Percentiles rank a stretch among this genome's conserved stretches.
phyloP scores from a whole-genome alignment of 2,797 vertebrate genomes.

The Xenentodon cancila region DNA sequence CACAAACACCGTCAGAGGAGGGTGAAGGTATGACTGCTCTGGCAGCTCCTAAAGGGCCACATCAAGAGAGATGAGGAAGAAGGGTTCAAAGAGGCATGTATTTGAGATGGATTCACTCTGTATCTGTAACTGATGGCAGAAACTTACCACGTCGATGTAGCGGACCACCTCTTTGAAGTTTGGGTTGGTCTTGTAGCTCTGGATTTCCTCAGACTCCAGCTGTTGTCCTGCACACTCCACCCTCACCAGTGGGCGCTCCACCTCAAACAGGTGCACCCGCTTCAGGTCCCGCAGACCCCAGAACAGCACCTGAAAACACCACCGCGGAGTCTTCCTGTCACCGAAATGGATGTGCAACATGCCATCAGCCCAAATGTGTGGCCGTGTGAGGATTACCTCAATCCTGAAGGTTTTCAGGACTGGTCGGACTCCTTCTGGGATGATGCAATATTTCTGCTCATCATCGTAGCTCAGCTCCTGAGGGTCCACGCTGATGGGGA shows the following conservation, averaged over 20 bases:
- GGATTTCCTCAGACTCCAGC: conserved; percentile 91
- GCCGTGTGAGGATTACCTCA: conserved; percentile 81
- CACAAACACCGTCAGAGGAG: conserved; percentile 92
- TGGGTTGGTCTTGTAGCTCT: conserved; percentile 84
- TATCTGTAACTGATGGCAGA: background rate
- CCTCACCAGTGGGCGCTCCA: conserved; percentile 89
- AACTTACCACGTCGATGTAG: conserved; percentile 90
- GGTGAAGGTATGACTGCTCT: conserved; percentile 91
- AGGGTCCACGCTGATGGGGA: conserved; percentile 87
- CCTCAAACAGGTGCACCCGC: conserved; percentile 92
- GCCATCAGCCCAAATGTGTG: background rate
- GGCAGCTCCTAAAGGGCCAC: conserved; percentile 86
- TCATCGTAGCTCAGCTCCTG: conserved; percentile 77
- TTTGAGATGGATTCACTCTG: background rate
- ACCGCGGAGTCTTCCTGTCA: background rate
- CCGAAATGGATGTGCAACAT: background rate
- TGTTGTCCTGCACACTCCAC: conserved; percentile 90
- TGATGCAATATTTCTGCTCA: conserved; percentile 80
- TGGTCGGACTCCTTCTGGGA: conserved; percentile 88
- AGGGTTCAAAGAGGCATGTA: background rate
- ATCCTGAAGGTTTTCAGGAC: conserved; percentile 91
- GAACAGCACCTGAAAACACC: conserved; percentile 87
- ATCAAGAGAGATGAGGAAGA: background rate
- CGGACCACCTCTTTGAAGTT: conserved; percentile 91
- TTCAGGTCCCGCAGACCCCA: conserved; percentile 93